A percentile compares a stretch with the other conserved stretches of the same genome.
These are phyloP conservation scores for Crotalus tigris DNA, from an alignment of 2,113 vertebrate species.

Conservation along the genomic window DNA sequence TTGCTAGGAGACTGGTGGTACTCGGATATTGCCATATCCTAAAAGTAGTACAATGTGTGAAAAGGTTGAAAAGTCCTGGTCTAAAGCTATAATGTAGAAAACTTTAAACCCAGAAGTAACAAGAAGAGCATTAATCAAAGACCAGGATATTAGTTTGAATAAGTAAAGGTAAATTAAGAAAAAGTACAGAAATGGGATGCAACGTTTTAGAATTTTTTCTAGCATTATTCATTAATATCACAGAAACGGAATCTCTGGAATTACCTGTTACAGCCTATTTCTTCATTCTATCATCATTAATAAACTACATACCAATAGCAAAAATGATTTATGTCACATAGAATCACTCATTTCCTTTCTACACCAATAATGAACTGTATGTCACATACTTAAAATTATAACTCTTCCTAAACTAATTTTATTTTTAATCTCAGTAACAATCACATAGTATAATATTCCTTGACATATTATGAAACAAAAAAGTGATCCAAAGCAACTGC, in stretches of 20 bases:
- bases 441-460: background rate
- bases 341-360: background rate
- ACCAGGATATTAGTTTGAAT: background rate
- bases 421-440: slow-evolving; percentile 8
- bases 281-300: background rate
- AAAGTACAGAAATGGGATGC: background rate
- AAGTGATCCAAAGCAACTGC: slow-evolving; percentile 51
- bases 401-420: background rate
- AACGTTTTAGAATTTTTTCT: background rate
- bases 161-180: background rate
- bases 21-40: no score
- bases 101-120: slow-evolving; percentile 17
- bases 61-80: background rate
- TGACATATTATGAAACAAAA: slow-evolving; percentile 37
- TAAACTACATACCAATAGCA: background rate
- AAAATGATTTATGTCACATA: slow-evolving; percentile 1
- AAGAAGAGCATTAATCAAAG: slow-evolving; percentile 5
- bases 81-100: background rate
- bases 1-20: no score
- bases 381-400: background rate
- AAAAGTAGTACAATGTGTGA: no score
- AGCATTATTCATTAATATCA: slow-evolving; percentile 10
- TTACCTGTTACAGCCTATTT: background rate
- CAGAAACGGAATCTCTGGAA: background rate
- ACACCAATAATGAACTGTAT: background rate